Base-by-base conservation (phyloP, 2,888 invertebrate species). In the Malachius bipustulatus region DNA sequence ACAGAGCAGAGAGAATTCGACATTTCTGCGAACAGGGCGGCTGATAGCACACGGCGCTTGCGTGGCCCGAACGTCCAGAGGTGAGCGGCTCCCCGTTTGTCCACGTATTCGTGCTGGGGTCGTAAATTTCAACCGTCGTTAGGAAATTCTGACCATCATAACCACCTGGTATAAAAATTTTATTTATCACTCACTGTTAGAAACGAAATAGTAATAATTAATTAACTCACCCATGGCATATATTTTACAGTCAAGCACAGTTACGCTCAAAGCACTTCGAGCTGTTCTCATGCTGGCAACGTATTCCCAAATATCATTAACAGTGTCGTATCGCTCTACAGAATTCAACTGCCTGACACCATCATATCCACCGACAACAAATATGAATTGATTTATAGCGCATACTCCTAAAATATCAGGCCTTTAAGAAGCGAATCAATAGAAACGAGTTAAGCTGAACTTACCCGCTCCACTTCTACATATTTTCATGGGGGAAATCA, bases 291-390 rank as follows among this genome's bases (percentile, higher is more conserved):
- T 81, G 32, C 79, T 70, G 24, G 80, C 71, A 3, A 82, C 78
- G 47, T 66, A 69, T 52, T 83, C 79, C 93, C 91, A 93, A 2
- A 65, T 57, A 56, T 83, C 73, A 31, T 71, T 75, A 60, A 88
- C 87, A 0, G 87, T 85, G 60, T 89, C 85, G 62, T 83, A 91
- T 15, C 80, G 71, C 65, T 93, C 91, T 9, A 91, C 91, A 0
- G 81, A 74, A 37, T 78, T 71, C 33, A 93, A 66, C 59, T 91
- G 91, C 38, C 73, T 72, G 30, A 71, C 67, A 8, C 89, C 89
- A 64, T 91, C 88, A 62, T 88, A 91, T n/a, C 93, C 93, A 33
- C 93, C 93, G 38, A 91, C 81, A n/a, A 89, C 90, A 62, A 85
- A 93, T 45, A 93, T 82, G 58, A 71, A 82, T 55, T 88, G 85